These are phyloP conservation scores for Clarias batrachus DNA, from an alignment of 2,113 vertebrate species.

Conservation along the genomic window DNA sequence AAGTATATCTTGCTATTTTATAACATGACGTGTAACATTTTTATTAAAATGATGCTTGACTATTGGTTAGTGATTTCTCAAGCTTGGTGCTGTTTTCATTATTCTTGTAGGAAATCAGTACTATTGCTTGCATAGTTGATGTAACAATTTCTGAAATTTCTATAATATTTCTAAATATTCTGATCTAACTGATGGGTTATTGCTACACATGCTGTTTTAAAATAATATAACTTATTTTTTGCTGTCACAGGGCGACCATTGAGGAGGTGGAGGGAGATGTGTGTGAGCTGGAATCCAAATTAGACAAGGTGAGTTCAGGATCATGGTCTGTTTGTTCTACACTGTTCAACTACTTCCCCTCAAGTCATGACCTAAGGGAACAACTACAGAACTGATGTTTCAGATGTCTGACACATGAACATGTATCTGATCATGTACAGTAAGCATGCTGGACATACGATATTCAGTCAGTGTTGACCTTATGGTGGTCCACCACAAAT, in stretches of 20 bases:
- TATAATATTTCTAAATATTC: too few relatives aligned
- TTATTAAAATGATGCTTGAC: background rate
- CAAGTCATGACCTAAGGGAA: too few relatives aligned
- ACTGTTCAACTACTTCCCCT: background rate
- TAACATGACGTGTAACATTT: background rate
- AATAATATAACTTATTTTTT: constrained; percentile 18
- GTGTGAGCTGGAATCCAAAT: constrained; percentile 92
- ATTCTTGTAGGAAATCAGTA: too few relatives aligned
- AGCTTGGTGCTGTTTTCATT: background rate
- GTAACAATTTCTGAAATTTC: too few relatives aligned
- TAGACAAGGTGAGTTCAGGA: constrained; percentile 90
- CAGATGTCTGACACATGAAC: background rate
- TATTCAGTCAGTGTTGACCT: too few relatives aligned
- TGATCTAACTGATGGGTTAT: background rate
- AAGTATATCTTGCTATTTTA: too few relatives aligned
- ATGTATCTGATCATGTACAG: background rate
- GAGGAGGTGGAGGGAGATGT: constrained; percentile 98
- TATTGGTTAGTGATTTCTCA: background rate
- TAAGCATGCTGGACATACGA: background rate
- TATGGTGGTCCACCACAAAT: too few relatives aligned
- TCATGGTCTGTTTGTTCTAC: background rate
- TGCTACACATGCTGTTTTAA: background rate
- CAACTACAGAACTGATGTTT: background rate
- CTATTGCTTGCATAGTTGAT: background rate
- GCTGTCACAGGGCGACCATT: constrained; percentile 84